These are phyloP conservation scores for Hippocampus mohnikei DNA, from an alignment of 2,113 vertebrate genomes.

Conservation along the genomic window DNA sequence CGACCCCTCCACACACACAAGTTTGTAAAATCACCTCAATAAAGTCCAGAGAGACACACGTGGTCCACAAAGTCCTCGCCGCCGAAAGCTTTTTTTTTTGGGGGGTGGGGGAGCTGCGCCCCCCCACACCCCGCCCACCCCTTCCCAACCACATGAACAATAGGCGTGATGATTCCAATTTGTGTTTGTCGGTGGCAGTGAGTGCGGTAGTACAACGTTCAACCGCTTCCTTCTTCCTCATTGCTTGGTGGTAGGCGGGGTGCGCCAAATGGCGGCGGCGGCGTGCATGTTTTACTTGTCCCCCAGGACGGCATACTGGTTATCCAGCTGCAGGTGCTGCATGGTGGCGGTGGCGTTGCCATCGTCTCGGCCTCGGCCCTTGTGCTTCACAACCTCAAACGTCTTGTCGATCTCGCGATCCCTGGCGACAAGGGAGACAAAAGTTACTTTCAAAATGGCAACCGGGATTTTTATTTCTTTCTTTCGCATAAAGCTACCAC, in stretches of 20 bases:
- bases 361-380: constrained; percentile 91
- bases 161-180: constrained; percentile 10
- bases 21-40: constrained; percentile 65
- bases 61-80: constrained; percentile 71
- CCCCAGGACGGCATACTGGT: constrained; percentile 95
- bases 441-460: neutral
- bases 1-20: constrained; percentile 49
- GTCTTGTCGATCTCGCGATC: constrained; percentile 99
- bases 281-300: constrained; percentile 81
- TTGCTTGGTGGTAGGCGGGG: constrained; percentile 42
- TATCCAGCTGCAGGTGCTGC: constrained; percentile 94
- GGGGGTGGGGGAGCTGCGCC: constrained; percentile 40
- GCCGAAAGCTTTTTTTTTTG: constrained; percentile 56
- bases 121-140: constrained; percentile 50
- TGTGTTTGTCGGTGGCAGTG: constrained; percentile 9
- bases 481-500: too few relatives aligned
- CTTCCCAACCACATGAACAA: constrained; percentile 60
- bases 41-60: constrained; percentile 62
- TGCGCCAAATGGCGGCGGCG: constrained; percentile 44
- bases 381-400: constrained; percentile 98
- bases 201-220: constrained; percentile 1
- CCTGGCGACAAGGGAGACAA: constrained; percentile 62
- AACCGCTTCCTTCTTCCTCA: neutral
- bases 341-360: constrained; percentile 77
- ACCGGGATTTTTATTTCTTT: neutral